Base-by-base conservation (phyloP, 2,797 vertebrate species). In the Cossypha niveicapilla region DNA sequence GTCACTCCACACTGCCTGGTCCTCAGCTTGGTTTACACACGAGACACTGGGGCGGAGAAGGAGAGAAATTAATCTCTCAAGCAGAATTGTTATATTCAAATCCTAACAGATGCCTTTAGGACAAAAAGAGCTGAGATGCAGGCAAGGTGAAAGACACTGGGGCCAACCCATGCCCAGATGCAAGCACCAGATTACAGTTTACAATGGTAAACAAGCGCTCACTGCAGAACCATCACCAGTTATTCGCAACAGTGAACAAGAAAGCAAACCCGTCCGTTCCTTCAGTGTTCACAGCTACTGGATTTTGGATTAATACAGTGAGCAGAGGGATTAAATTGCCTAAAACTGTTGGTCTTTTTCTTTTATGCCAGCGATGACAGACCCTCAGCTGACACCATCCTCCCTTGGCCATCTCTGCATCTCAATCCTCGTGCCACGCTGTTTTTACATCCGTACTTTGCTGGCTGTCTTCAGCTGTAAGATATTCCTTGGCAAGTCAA, bases 61-160 rank as follows among this genome's bases (percentile, higher is more conserved):
- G 35, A 86, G 41, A 88, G 24, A 85, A 95, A 94, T 81, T 89
- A 73, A 95, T 77, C 79, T 92, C 82, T 92, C 3, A 1, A 78
- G 72, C 42, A 92, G 81, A 95, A 95, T 72, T 91, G 68, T 34
- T 39, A 75, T n/a, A 91, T 80, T 86, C 68, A 85, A 95, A 95
- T 82, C 61, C 51, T 53, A 93, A 85, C 53, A 77, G 84, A 95
- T 78, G 93, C 86, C 74, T 68, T 80, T 48, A 83, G 53, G 77
- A 92, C 90, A 93, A 87, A 90, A 92, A 76, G 34, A 87, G 50
- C 65, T 0, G 18, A 85, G 60, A 89, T 19, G 25, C 35, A 77
- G 67, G 57, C 60, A 90, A 92, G 88, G 86, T 94, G 90, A 76
- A 94, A 91, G 79, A 90, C 75, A 32, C 63, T 15, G 21, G 9